Conservation (phyloP, 2,113 vertebrate genomes). For the Phainopepla nitens region DNA sequence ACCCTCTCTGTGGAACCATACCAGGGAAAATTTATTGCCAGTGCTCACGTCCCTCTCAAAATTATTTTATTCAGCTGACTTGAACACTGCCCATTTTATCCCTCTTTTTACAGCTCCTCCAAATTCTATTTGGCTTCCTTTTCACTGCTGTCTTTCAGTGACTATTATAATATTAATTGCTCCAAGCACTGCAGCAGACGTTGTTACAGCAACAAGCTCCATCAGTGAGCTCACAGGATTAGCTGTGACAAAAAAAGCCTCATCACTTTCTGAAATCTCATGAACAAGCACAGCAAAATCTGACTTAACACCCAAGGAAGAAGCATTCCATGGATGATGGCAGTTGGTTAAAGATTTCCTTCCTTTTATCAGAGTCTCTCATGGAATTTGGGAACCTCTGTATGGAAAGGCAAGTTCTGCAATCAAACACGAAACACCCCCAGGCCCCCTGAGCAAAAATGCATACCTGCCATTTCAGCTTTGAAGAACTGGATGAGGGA, state of each 20-base stretch:
- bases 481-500: slow-evolving; percentile 93
- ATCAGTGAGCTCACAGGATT: background rate
- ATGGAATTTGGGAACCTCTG: background rate
- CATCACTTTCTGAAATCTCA: background rate
- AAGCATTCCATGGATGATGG: background rate
- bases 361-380: background rate
- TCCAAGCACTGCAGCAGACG: background rate
- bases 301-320: background rate
- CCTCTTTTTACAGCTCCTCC: background rate
- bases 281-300: background rate
- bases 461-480: slow-evolving; percentile 90
- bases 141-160: background rate
- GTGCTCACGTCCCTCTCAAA: background rate
- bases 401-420: background rate
- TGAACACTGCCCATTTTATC: background rate
- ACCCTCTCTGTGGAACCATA: background rate
- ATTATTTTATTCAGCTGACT: background rate
- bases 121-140: background rate
- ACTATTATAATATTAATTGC: background rate
- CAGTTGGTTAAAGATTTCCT: background rate
- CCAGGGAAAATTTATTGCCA: background rate
- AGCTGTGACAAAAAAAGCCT: background rate
- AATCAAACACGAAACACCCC: background rate
- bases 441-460: background rate
- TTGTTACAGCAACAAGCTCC: background rate